A percentile compares a stretch with the other conserved stretches of the same genome.
Conservation (phyloP, 2,113 vertebrate species). For the Numida meleagris region DNA sequence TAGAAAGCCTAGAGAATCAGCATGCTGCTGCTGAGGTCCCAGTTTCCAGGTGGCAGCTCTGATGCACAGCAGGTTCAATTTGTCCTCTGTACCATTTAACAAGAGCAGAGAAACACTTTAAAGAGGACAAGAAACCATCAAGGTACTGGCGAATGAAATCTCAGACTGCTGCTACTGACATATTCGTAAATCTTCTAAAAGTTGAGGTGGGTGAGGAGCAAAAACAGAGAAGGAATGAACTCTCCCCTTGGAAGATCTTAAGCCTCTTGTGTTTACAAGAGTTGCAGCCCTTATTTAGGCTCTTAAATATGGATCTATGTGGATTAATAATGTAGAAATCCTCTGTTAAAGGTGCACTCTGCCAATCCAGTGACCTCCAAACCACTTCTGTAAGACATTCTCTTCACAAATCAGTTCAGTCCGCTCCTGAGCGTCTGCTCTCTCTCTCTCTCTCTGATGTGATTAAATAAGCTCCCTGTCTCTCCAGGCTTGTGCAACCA, state of each 20-base stretch:
- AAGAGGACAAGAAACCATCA: not conserved
- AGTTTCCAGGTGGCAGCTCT: not conserved
- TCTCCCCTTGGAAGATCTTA: not conserved
- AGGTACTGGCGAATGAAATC: not conserved
- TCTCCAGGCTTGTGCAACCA: slow-evolving; percentile 40
- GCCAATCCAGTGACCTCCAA: not conserved
- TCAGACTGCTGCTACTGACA: not conserved
- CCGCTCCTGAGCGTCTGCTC: slow-evolving; percentile 34
- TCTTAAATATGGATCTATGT: not conserved
- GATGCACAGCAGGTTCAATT: rapidly evolving
- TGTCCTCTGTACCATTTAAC: not conserved
- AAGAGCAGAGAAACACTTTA: not conserved
- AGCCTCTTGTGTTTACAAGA: not conserved
- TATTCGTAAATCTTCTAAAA: not conserved
- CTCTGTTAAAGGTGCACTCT: not conserved
- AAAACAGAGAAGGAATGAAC: not conserved
- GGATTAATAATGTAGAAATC: not conserved
- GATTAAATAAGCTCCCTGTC: slow-evolving; percentile 60
- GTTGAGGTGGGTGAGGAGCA: not conserved
- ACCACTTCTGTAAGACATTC: not conserved
- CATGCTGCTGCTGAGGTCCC: not conserved
- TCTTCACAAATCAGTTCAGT: slow-evolving; percentile 22
- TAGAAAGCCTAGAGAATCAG: not conserved
- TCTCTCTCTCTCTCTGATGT: slow-evolving; percentile 41
- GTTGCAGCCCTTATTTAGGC: not conserved